Base-by-base conservation (phyloP, 2,888 invertebrate genomes). In the Stenurella melanura region DNA sequence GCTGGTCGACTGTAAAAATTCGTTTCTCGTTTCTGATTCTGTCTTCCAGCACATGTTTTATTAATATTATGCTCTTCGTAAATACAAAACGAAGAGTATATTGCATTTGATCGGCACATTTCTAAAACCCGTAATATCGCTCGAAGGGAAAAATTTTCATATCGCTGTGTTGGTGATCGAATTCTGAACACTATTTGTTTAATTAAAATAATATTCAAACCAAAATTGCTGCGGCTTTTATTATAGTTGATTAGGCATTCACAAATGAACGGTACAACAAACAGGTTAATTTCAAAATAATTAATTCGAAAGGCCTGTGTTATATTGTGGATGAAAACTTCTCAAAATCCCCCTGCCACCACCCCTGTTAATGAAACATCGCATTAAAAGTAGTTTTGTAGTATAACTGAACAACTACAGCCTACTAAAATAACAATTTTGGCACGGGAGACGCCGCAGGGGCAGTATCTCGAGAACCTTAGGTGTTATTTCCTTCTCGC, bases 401-500 rank as follows among this genome's bases (percentile, higher is more conserved):
- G 30, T 50, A 30, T 54, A 61, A 63, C 60, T 30, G 54, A 72
- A 26, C 71, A 60, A 42, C 61, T 72, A 50, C 63, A 64, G 54
- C 73, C 67, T 61, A 69, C 70, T 80, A 73, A 80, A 80, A 80
- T 80, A 80, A 77, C 76, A 77, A 76, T 80, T 80, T 76, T 70
- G 54, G 75, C 72, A 69, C 64, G 60, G 63, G 73, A 71, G 75
- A 19, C 38, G 68, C 75, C 75, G 61, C 77, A 71, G 74, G 73
- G 75, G 73, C 72, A 38, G 42, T 73, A 73, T 80, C 73, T 80
- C 74, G 15, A 54, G 68, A 74, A 74, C 64, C 60, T 78, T 80
- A 81, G 81, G 80, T 81, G 81, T 79, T 79, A 81, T 82, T 82
- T 81, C 77, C 75, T 73, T 74, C 76, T 69, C 75, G 75, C 54